Conservation (phyloP, 2,888 invertebrate species). For the Melinopterus prodromus region DNA sequence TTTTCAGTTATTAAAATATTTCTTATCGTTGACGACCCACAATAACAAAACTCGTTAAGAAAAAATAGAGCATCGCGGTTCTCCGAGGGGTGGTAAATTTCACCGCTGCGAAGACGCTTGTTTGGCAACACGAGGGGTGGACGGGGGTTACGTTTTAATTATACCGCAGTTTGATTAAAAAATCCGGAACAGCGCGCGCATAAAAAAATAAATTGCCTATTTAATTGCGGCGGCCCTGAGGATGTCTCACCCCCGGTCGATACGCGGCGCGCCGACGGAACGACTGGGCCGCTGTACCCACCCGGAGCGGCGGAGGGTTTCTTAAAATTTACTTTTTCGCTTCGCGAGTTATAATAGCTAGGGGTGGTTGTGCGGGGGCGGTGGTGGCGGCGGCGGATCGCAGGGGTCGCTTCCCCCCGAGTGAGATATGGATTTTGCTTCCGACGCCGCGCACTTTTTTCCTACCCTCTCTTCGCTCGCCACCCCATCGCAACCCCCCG, state of each 20-base stretch:
- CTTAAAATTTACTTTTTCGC: slow-evolving; percentile 61
- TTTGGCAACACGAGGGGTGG: slow-evolving; percentile 8
- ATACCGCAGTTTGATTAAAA: slow-evolving; percentile 60
- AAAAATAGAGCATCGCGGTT: no score
- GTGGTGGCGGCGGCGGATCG: slow-evolving; percentile 48
- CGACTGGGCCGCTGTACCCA: slow-evolving; percentile 50
- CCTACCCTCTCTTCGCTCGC: background rate
- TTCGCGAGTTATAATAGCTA: slow-evolving; percentile 61
- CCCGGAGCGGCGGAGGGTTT: slow-evolving; percentile 51
- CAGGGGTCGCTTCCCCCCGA: slow-evolving; percentile 38
- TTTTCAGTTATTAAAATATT: no score
- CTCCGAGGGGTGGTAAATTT: no score
- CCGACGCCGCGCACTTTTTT: slow-evolving; percentile 51
- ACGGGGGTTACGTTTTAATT: slow-evolving; percentile 47
- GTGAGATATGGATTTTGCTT: slow-evolving; percentile 62
- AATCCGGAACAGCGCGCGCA: slow-evolving; percentile 55
- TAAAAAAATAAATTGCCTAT: slow-evolving; percentile 61
- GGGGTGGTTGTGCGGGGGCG: slow-evolving; percentile 19
- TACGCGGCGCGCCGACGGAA: slow-evolving; percentile 42
- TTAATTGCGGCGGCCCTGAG: slow-evolving; percentile 54
- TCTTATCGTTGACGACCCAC: no score
- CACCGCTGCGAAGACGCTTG: no score
- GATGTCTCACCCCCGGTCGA: slow-evolving; percentile 27
- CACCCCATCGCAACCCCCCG: slow-evolving; percentile 51
- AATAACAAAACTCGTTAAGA: no score